These are phyloP conservation scores for Trachelus stipa DNA, from an alignment of 2,888 invertebrate genomes.

Conservation along the genomic window DNA sequence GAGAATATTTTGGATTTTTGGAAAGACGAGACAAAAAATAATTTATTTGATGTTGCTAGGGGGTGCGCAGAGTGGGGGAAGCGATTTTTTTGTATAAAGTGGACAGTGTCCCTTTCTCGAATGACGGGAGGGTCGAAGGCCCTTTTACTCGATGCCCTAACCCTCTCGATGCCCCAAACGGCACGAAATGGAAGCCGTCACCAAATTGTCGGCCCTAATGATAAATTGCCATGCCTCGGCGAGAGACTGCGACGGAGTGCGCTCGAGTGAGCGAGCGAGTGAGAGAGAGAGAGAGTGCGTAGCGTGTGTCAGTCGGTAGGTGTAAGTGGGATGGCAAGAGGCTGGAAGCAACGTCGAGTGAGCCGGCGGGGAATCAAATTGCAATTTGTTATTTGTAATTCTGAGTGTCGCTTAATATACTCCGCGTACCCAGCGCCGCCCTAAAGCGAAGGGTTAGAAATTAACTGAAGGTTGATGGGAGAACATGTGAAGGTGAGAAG, in stretches of 20 bases:
- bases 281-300: slow-evolving; percentile 28
- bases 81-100: no score
- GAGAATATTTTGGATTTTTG: no score
- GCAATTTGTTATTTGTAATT: slow-evolving; percentile 68
- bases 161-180: slow-evolving; percentile 11
- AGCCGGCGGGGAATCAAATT: slow-evolving; percentile 64
- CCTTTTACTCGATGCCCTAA: slow-evolving; percentile 3
- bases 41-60: background rate
- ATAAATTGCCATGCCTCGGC: slow-evolving; percentile 64
- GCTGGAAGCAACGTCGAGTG: slow-evolving; percentile 15
- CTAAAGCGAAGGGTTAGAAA: slow-evolving; percentile 51
- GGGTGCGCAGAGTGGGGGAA: background rate
- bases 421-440: slow-evolving; percentile 38
- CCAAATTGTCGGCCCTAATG: slow-evolving; percentile 66
- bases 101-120: no score
- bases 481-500: slow-evolving; percentile 36
- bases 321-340: no score
- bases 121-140: background rate
- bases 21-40: no score
- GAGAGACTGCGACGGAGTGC: slow-evolving; percentile 36
- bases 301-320: background rate
- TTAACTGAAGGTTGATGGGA: slow-evolving; percentile 47
- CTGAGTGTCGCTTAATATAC: slow-evolving; percentile 67
- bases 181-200: slow-evolving; percentile 47
- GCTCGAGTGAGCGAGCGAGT: slow-evolving; percentile 15